Percentiles rank a stretch among this genome's conserved stretches.
These are phyloP conservation scores for Stegastes partitus DNA, from an alignment of 2,113 vertebrate species.

Conservation along the genomic window DNA sequence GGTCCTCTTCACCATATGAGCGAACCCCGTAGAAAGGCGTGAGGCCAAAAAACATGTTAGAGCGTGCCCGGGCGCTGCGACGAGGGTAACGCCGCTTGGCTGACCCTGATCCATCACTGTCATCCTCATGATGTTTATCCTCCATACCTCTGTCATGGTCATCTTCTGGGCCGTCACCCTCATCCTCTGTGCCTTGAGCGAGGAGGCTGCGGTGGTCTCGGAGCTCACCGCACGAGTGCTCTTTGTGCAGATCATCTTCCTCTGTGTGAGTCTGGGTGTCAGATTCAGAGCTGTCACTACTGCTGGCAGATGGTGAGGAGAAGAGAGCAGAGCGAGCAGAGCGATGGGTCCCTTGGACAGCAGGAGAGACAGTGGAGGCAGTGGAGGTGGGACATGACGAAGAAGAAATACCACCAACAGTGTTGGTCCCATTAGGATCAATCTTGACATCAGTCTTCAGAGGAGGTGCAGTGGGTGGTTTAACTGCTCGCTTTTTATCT, in stretches of 20 bases:
- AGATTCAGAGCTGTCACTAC: slow-evolving; percentile 84
- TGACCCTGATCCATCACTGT: slow-evolving; percentile 87
- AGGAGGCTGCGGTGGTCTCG: slow-evolving; percentile 64
- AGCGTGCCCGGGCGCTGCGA: slow-evolving; percentile 94
- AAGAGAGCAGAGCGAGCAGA: slow-evolving; percentile 75
- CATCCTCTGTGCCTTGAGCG: slow-evolving; percentile 72
- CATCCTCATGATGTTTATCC: slow-evolving; percentile 91
- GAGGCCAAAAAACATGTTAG: slow-evolving; percentile 98
- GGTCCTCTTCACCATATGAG: slow-evolving; percentile 96
- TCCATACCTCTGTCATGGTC: slow-evolving; percentile 79
- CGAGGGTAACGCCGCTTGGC: slow-evolving; percentile 96
- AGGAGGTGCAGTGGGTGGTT: slow-evolving; percentile 84
- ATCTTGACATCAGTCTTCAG: slow-evolving; percentile 84
- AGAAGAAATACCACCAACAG: slow-evolving; percentile 70
- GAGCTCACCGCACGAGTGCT: slow-evolving; percentile 50
- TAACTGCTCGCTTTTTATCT: slow-evolving; percentile 88
- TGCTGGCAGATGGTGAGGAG: slow-evolving; percentile 81
- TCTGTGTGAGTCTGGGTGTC: slow-evolving; percentile 78
- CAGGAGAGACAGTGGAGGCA: slow-evolving; percentile 72
- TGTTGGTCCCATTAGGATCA: slow-evolving; percentile 85
- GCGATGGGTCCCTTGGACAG: slow-evolving; percentile 69
- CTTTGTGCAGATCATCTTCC: slow-evolving; percentile 67
- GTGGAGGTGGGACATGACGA: slow-evolving; percentile 74
- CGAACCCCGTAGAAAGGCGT: slow-evolving; percentile 97
- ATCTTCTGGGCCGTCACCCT: slow-evolving; percentile 77